Conservation (phyloP, 2,113 vertebrate species). For the Saguinus imperator region DNA sequence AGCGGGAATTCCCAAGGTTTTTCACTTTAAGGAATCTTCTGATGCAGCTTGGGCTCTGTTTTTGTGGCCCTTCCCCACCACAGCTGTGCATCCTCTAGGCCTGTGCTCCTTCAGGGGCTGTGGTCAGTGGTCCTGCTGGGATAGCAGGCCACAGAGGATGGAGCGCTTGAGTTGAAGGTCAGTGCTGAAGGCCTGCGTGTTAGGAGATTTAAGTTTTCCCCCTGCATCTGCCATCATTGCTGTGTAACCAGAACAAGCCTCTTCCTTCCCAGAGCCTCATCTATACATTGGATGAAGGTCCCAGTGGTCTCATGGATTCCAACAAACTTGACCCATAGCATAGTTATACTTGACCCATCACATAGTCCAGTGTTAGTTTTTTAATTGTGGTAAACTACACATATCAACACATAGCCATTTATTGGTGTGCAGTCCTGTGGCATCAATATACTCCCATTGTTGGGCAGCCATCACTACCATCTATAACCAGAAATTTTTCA, state of each 20-base stretch:
- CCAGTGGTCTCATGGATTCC: not conserved
- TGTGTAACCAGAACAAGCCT: not conserved
- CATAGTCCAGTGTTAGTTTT: not conserved
- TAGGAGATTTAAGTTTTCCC: not conserved
- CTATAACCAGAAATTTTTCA: not conserved
- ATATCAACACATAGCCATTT: not conserved
- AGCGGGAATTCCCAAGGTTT: not conserved
- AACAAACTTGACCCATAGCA: not conserved
- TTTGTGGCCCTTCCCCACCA: not conserved
- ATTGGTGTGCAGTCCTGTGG: not conserved
- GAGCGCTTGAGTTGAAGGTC: not conserved
- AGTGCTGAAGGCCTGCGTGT: too few species aligned
- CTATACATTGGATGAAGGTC: not conserved
- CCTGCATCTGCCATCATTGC: rapidly evolving
- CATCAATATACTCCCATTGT: not conserved
- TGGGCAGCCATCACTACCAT: not conserved
- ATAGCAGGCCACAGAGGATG: not conserved
- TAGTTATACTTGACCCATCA: not conserved
- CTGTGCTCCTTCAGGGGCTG: not conserved
- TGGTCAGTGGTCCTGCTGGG: not conserved
- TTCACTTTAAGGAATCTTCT: not conserved
- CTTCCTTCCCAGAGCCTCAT: not conserved
- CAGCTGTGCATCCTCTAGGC: not conserved
- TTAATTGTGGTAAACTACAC: not conserved
- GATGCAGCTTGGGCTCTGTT: too few species aligned